Evolutionary conservation across 2,113 vertebrate species (phyloP).

Genomic region (Dromaius novaehollandiae): DNA sequence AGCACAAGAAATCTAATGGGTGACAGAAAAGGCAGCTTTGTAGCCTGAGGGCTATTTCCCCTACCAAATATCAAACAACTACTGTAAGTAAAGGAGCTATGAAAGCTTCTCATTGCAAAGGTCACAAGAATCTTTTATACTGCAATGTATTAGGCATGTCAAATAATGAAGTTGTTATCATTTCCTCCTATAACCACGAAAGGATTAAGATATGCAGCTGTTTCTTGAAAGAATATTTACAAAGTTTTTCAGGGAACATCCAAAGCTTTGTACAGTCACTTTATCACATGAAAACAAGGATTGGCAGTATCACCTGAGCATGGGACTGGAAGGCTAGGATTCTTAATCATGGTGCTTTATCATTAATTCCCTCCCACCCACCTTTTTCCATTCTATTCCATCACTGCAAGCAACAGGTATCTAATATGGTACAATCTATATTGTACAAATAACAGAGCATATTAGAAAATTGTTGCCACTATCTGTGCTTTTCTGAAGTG

Average conservation of each 20-base stretch:
- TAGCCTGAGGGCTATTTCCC: background rate
- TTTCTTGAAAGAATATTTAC: background rate
- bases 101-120: background rate
- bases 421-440: background rate
- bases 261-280: background rate
- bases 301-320: background rate
- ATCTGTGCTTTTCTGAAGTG: background rate
- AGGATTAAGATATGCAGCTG: background rate
- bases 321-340: background rate
- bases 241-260: background rate
- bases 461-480: background rate
- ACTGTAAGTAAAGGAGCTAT: background rate
- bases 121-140: background rate
- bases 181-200: background rate
- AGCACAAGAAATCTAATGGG: background rate
- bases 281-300: background rate
- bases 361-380: background rate
- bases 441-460: background rate
- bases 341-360: background rate
- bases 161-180: background rate
- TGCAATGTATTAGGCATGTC: background rate
- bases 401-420: background rate
- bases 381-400: background rate
- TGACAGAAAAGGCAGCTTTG: background rate
- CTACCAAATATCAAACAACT: background rate